Evolutionary conservation across 2,888 invertebrate species (phyloP).

Genomic region (Agonopterix subpropinquella): DNA sequence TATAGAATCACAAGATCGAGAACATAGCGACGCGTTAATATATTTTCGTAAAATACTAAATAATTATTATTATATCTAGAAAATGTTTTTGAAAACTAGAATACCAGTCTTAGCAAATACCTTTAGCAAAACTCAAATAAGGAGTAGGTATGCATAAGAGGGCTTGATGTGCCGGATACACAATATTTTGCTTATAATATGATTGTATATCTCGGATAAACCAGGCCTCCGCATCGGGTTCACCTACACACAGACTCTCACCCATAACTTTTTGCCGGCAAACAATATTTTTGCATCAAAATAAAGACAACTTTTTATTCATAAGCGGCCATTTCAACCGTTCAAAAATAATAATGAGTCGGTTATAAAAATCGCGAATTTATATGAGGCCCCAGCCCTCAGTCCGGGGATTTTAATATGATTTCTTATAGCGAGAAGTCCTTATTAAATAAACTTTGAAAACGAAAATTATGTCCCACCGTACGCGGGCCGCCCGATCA

Average conservation of each 20-base stretch:
- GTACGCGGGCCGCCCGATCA: constrained; percentile 43
- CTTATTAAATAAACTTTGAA: constrained; percentile 71
- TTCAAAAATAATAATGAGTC: constrained; percentile 67
- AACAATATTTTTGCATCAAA: constrained; percentile 66
- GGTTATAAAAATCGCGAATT: constrained; percentile 70
- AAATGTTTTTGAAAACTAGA: no score
- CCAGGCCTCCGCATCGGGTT: constrained; percentile 8
- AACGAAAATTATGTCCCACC: constrained; percentile 62
- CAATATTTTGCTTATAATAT: constrained; percentile 31
- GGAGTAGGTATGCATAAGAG: no score
- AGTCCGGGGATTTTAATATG: constrained; percentile 47
- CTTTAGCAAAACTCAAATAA: no score
- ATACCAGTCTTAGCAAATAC: no score
- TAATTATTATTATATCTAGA: no score
- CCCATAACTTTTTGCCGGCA: constrained; percentile 42
- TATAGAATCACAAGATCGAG: no score
- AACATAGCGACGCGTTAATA: no score
- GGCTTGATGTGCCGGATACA: neutral
- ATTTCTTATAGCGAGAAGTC: constrained; percentile 61
- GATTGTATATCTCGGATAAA: constrained; percentile 30
- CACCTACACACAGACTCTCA: constrained; percentile 25
- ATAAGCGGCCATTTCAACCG: constrained; percentile 55
- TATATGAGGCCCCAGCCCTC: constrained; percentile 48
- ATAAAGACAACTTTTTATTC: constrained; percentile 66
- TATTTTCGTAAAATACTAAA: no score